Percentiles rank a stretch among this genome's conserved stretches.
Evolutionary conservation across 2,113 vertebrate genomes (phyloP).

Genomic region (Cottus gobio): DNA sequence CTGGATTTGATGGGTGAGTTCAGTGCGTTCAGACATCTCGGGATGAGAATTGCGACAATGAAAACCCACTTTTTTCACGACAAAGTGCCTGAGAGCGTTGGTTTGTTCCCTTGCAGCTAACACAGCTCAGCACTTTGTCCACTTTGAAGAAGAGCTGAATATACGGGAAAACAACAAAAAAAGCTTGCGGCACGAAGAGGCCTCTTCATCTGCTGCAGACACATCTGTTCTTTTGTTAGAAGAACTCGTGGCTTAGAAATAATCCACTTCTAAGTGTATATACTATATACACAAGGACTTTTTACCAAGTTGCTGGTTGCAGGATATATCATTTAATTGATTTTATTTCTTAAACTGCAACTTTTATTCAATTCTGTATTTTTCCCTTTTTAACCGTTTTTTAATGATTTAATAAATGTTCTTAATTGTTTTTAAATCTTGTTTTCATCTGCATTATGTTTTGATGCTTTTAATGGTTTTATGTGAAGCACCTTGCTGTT

Average conservation of each 20-base stretch:
- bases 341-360: too few species aligned
- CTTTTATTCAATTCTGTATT: too few species aligned
- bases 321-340: background rate
- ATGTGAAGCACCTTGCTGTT: too few species aligned
- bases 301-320: background rate
- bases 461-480: too few species aligned
- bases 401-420: too few species aligned
- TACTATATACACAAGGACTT: background rate
- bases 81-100: background rate
- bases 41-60: background rate
- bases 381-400: too few species aligned
- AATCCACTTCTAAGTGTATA: background rate
- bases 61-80: slow-evolving; percentile 36
- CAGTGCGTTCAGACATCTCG: background rate
- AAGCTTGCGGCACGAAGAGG: background rate
- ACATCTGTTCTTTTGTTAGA: slow-evolving; percentile 21
- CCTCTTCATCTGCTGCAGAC: background rate
- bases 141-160: slow-evolving; percentile 3
- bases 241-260: too few species aligned
- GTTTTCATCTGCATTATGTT: too few species aligned
- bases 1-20: background rate
- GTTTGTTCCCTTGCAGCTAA: slow-evolving; percentile 17
- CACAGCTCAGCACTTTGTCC: slow-evolving; percentile 28
- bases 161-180: background rate
- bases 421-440: too few species aligned